phyloP scores from a whole-genome alignment of 2,888 invertebrate genomes.

The Julus scanicus region DNA sequence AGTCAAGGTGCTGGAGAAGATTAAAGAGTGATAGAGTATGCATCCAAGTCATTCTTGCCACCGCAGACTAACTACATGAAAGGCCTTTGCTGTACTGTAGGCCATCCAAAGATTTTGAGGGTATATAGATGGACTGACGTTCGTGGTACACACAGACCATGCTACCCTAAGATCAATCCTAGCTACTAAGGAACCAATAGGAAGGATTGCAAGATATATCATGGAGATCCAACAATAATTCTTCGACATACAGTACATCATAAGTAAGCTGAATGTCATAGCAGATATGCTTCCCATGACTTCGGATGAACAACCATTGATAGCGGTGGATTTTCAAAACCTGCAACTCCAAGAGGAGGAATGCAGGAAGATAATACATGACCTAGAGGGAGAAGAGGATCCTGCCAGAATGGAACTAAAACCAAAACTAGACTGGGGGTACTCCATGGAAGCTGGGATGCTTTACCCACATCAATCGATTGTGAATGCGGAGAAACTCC shows the following conservation, averaged over 20 bases:
- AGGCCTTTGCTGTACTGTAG: conserved; percentile 60
- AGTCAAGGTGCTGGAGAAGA: not conserved
- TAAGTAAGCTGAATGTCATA: conserved; percentile 53
- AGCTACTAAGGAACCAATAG: conserved; percentile 55
- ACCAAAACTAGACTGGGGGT: no score
- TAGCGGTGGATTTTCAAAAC: no score
- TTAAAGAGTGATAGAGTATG: conserved; percentile 58
- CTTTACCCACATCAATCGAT: no score
- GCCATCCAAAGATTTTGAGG: conserved; percentile 60
- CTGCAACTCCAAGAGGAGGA: no score
- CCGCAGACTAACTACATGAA: conserved; percentile 61
- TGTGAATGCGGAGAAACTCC: no score
- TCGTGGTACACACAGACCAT: conserved; percentile 62
- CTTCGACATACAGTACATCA: conserved; percentile 57
- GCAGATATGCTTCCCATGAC: not conserved
- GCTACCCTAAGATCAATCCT: conserved; percentile 59
- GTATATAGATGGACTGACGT: conserved; percentile 60
- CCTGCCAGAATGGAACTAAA: no score
- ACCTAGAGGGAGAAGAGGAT: no score
- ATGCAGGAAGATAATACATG: no score
- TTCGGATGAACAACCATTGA: not conserved
- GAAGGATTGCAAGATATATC: conserved; percentile 60
- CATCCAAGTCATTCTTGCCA: conserved; percentile 57
- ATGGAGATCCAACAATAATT: conserved; percentile 60
- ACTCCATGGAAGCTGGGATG: no score